Percentiles rank a stretch among this genome's conserved stretches.
Conservation (phyloP, 2,888 invertebrate species). For the Dryococelus australis region DNA sequence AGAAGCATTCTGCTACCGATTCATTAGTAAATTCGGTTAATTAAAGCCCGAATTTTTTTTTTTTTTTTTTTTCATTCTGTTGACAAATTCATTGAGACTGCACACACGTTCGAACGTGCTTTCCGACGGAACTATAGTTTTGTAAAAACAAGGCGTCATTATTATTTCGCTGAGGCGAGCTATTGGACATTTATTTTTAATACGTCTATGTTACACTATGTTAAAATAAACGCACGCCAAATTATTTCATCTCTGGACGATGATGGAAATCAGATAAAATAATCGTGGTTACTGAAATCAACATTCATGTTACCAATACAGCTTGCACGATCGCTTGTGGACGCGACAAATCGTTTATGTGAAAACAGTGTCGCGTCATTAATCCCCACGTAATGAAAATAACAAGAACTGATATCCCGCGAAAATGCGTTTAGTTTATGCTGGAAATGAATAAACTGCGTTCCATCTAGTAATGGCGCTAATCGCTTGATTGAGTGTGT, state of each 20-base stretch:
- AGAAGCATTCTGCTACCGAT: background rate
- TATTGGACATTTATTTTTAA: too few relatives aligned
- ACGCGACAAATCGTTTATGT: background rate
- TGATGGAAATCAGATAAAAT: background rate
- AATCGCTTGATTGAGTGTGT: too few relatives aligned
- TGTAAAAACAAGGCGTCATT: too few relatives aligned
- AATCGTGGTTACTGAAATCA: background rate
- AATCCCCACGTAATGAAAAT: background rate
- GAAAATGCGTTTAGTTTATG: background rate
- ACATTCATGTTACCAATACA: background rate
- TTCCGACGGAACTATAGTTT: too few relatives aligned
- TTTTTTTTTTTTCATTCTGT: background rate
- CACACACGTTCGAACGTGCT: background rate
- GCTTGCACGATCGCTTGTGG: background rate
- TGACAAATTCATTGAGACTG: background rate
- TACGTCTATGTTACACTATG: too few relatives aligned
- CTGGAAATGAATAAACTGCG: too few relatives aligned
- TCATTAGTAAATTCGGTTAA: constrained; percentile 21
- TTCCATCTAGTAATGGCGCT: too few relatives aligned
- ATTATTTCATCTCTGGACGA: too few relatives aligned
- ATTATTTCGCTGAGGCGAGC: too few relatives aligned
- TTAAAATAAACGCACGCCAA: too few relatives aligned
- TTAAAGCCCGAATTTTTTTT: background rate
- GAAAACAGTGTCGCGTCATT: background rate
- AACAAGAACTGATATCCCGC: background rate